These are phyloP conservation scores for Gallinago undulata DNA, from an alignment of 2,113 vertebrate genomes.

Conservation along the genomic window DNA sequence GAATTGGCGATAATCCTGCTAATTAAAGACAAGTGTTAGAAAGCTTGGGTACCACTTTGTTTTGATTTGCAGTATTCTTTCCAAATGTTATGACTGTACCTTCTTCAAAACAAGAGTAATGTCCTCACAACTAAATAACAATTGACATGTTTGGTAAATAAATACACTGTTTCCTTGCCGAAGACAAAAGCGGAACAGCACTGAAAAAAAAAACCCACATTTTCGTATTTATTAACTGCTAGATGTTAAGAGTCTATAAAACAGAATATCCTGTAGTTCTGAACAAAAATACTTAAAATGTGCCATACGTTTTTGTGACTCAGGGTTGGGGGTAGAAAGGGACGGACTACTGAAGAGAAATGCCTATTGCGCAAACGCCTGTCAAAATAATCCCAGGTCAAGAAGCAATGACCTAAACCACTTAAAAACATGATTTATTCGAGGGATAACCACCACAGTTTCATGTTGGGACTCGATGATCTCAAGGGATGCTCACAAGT, in stretches of 20 bases:
- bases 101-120: neutral
- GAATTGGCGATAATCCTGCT: neutral
- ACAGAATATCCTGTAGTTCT: neutral
- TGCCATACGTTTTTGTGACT: neutral
- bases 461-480: neutral
- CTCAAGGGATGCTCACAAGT: neutral
- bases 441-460: neutral
- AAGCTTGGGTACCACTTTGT: neutral
- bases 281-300: neutral
- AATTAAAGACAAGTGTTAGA: neutral
- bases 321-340: accelerated
- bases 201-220: neutral
- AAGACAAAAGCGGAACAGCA: neutral
- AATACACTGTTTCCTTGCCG: neutral
- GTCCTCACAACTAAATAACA: neutral
- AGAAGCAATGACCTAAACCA: neutral
- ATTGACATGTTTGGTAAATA: neutral
- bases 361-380: accelerated
- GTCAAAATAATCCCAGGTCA: neutral
- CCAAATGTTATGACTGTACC: neutral
- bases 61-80: neutral
- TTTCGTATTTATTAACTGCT: neutral
- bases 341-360: neutral
- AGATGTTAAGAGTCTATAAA: neutral
- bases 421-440: neutral